Evolutionary conservation across 2,797 vertebrate species (phyloP).

Genomic region (Ibycter americanus): DNA sequence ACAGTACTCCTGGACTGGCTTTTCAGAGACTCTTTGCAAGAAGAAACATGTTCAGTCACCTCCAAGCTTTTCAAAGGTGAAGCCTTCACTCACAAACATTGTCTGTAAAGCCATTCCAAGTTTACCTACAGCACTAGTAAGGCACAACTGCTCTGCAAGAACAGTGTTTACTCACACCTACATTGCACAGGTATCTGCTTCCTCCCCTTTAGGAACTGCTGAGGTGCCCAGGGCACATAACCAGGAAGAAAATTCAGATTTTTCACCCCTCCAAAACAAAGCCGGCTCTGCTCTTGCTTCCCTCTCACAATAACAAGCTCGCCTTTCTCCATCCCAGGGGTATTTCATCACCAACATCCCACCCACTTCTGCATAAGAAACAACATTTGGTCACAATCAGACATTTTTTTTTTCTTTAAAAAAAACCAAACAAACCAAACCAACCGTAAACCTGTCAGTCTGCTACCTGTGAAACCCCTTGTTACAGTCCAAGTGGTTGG

Average conservation of each 20-base stretch:
- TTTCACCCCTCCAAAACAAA: neutral
- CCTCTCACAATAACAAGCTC: conserved; percentile 6
- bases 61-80: neutral
- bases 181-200: neutral
- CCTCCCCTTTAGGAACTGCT: neutral
- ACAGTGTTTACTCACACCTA: neutral
- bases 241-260: neutral
- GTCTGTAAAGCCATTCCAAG: neutral
- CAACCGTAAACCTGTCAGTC: neutral
- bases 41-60: neutral
- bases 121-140: neutral
- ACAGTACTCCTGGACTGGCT: neutral
- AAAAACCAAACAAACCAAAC: neutral
- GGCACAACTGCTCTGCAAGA: neutral
- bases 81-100: neutral
- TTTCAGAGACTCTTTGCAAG: neutral
- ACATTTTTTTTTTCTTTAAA: fast-evolving
- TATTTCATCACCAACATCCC: conserved; percentile 54
- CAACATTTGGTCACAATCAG: neutral
- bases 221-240: neutral
- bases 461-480: neutral
- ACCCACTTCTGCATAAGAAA: conserved; percentile 18
- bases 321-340: conserved; percentile 21
- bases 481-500: neutral
- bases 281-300: neutral